phyloP scores from a whole-genome alignment of 2,113 vertebrate species.

The Corythornis madagascariensis region DNA sequence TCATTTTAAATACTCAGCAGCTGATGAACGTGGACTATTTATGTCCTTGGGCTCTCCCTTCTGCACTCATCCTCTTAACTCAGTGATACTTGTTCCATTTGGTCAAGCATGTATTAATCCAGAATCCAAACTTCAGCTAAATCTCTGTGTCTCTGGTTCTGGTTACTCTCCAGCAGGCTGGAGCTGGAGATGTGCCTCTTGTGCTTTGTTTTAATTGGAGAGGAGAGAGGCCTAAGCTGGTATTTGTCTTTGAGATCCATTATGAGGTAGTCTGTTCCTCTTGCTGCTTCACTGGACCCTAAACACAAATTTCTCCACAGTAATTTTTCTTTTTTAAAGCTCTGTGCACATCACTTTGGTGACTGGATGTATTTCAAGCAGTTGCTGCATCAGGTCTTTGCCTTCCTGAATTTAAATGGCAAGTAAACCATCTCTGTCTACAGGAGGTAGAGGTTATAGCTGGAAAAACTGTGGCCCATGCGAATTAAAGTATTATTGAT shows the following conservation, averaged over 20 bases:
- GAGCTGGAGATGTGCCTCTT: not conserved
- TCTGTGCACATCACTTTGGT: not conserved
- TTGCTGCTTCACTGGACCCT: not conserved
- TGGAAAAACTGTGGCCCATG: not conserved
- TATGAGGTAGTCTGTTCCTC: constrained; percentile 19
- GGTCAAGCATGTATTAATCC: not conserved
- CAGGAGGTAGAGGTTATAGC: not conserved
- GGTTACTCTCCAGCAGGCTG: accelerated
- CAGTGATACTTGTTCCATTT: not conserved
- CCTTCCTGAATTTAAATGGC: not conserved
- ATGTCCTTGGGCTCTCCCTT: not conserved
- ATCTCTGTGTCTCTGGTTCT: not conserved
- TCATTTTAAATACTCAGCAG: not conserved
- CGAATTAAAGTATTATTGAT: constrained; percentile 1
- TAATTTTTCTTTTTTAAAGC: constrained; percentile 27
- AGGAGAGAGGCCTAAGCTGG: not conserved
- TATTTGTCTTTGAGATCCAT: constrained; percentile 8
- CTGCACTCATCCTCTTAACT: not conserved
- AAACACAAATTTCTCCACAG: not conserved
- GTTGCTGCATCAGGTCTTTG: not conserved
- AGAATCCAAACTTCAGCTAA: not conserved
- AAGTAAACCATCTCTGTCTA: not conserved
- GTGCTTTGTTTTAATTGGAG: not conserved
- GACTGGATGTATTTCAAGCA: not conserved
- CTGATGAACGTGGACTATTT: not conserved